A percentile compares a stretch with the other conserved stretches of the same genome.
Evolutionary conservation across 2,888 invertebrate genomes (phyloP).

Genomic region (Ophraella communa): DNA sequence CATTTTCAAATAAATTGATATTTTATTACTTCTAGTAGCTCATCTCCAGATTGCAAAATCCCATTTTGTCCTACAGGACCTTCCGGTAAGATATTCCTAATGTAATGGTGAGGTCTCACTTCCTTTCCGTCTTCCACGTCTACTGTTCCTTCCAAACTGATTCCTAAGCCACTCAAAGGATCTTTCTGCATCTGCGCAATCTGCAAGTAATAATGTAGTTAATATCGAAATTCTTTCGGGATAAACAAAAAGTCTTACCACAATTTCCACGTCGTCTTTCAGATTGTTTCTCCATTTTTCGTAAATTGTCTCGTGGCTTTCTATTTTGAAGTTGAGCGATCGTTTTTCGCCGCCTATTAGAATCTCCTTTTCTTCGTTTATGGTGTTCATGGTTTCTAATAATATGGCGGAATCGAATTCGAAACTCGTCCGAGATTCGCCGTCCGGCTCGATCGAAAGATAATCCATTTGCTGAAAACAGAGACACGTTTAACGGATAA

Average conservation of each 20-base stretch:
- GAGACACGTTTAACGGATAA: background rate
- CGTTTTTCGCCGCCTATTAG: slow-evolving; percentile 67
- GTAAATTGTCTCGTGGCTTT: slow-evolving; percentile 74
- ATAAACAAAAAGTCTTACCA: slow-evolving; percentile 65
- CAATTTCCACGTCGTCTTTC: slow-evolving; percentile 75
- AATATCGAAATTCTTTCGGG: no score
- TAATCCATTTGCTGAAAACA: slow-evolving; percentile 51
- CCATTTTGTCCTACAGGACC: slow-evolving; percentile 86
- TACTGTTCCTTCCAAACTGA: slow-evolving; percentile 91
- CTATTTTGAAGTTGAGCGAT: slow-evolving; percentile 57
- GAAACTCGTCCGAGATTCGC: slow-evolving; percentile 69
- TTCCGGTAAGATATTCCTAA: slow-evolving; percentile 84
- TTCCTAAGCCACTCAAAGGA: slow-evolving; percentile 83
- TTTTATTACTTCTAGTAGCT: slow-evolving; percentile 73
- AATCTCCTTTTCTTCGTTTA: slow-evolving; percentile 67
- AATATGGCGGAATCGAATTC: slow-evolving; percentile 59
- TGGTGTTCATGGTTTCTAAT: slow-evolving; percentile 57
- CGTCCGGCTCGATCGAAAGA: slow-evolving; percentile 66
- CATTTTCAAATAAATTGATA: background rate
- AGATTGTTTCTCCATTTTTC: slow-evolving; percentile 79
- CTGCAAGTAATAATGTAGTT: slow-evolving; percentile 61
- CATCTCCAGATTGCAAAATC: slow-evolving; percentile 82
- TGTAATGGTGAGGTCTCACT: slow-evolving; percentile 91
- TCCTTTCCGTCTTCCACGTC: slow-evolving; percentile 89
- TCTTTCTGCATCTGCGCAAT: slow-evolving; percentile 86